These are phyloP conservation scores for Varanus komodoensis DNA, from an alignment of 2,113 vertebrate species.

Conservation along the genomic window DNA sequence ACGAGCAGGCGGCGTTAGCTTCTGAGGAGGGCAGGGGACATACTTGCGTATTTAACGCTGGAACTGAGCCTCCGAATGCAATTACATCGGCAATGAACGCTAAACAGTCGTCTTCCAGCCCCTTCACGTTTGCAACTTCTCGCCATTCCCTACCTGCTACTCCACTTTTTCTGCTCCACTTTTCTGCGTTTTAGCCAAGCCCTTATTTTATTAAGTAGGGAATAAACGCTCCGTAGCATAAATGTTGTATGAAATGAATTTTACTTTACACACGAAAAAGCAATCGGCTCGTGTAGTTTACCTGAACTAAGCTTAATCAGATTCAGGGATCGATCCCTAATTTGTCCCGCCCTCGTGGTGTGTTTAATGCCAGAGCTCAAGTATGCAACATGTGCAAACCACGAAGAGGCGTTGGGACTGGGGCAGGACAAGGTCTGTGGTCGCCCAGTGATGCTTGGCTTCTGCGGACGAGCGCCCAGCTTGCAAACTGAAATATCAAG, in stretches of 20 bases:
- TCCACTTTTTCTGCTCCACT: too few relatives aligned
- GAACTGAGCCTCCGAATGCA: too few relatives aligned
- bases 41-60: too few relatives aligned
- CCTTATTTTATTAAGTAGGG: neutral
- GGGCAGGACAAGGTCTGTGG: neutral
- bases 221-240: neutral
- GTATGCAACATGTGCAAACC: neutral
- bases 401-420: neutral
- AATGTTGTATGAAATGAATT: neutral
- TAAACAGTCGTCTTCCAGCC: neutral
- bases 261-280: too few relatives aligned
- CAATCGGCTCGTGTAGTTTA: too few relatives aligned
- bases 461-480: neutral
- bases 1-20: too few relatives aligned
- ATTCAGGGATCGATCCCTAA: neutral
- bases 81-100: neutral
- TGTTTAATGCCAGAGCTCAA: neutral
- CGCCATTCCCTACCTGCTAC: too few relatives aligned
- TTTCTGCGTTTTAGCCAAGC: neutral
- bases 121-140: neutral
- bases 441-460: too few relatives aligned
- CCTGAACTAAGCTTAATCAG: neutral
- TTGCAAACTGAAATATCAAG: neutral
- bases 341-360: neutral
- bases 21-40: neutral